phyloP scores from a whole-genome alignment of 2,888 invertebrate species.

The Rhyacophila evoluta region DNA sequence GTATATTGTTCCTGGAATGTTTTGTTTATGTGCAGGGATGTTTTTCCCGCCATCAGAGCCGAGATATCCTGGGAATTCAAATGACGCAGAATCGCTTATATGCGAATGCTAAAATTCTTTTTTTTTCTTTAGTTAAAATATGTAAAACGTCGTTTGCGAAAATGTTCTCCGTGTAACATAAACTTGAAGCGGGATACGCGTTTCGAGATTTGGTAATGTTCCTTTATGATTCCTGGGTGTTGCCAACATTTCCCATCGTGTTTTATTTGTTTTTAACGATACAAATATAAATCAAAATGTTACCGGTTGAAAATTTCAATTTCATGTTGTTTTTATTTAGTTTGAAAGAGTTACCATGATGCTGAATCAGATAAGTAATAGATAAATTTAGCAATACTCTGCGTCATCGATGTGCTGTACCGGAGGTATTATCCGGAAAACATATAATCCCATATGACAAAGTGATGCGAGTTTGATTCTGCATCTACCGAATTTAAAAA shows the following conservation, averaged over 20 bases:
- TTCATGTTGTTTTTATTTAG: no score
- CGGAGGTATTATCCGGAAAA: no score
- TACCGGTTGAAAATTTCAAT: no score
- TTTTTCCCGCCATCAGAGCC: slow-evolving; percentile 17
- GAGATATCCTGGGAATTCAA: slow-evolving; percentile 27
- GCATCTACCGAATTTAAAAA: no score
- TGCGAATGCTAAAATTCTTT: slow-evolving; percentile 14
- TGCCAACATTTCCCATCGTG: not conserved
- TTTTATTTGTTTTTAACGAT: slow-evolving; percentile 22
- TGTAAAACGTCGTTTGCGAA: slow-evolving; percentile 18
- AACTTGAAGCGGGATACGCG: not conserved
- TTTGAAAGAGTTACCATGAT: no score
- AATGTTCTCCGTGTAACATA: slow-evolving; percentile 3
- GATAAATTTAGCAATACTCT: no score
- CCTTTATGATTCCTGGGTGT: not conserved
- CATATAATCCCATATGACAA: no score
- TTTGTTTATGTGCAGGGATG: slow-evolving; percentile 24
- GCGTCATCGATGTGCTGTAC: no score
- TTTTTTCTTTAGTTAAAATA: slow-evolving; percentile 12
- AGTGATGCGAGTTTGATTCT: no score
- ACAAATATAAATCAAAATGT: not conserved
- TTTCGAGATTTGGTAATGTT: slow-evolving; percentile 1
- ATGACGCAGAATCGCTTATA: slow-evolving; percentile 24
- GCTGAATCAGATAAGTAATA: no score
- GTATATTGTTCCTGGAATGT: slow-evolving; percentile 20